A percentile compares a stretch with the other conserved stretches of the same genome.
phyloP scores from a whole-genome alignment of 2,888 invertebrate species.

The Deroplatys truncata region DNA sequence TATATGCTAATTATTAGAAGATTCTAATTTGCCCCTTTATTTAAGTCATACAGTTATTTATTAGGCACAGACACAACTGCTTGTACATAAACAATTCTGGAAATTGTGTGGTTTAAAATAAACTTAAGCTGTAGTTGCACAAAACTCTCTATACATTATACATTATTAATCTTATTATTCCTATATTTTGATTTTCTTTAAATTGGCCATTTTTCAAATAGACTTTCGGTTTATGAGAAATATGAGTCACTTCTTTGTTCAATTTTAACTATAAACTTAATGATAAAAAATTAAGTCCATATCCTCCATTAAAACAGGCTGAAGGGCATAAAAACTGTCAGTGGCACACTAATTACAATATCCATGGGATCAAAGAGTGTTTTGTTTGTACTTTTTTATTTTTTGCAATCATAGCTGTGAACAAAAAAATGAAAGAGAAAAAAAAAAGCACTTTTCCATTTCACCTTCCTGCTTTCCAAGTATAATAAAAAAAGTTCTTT shows the following conservation, averaged over 20 bases:
- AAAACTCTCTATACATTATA: neutral
- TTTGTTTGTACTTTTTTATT: conserved; percentile 17
- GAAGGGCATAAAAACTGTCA: neutral
- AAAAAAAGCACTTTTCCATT: conserved; percentile 19
- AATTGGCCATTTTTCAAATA: too few relatives aligned
- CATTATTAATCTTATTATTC: too few relatives aligned
- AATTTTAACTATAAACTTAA: neutral
- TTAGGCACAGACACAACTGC: neutral
- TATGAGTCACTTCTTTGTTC: too few relatives aligned
- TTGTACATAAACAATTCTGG: neutral
- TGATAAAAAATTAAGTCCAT: neutral
- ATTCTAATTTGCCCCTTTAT: neutral
- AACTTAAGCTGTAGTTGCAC: neutral
- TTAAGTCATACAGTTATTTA: neutral
- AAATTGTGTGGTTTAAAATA: neutral
- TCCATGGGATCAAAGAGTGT: neutral
- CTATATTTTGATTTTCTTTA: too few relatives aligned
- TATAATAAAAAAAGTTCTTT: neutral
- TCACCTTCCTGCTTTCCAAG: neutral
- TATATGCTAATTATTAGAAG: too few relatives aligned
- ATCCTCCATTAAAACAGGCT: neutral
- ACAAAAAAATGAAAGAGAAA: neutral
- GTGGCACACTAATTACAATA: neutral
- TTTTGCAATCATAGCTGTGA: conserved; percentile 14
- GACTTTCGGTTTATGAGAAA: too few relatives aligned